These are phyloP conservation scores for Drosophila pseudoananassae DNA, from an alignment of 1,140 invertebrate species.

Conservation along the genomic window DNA sequence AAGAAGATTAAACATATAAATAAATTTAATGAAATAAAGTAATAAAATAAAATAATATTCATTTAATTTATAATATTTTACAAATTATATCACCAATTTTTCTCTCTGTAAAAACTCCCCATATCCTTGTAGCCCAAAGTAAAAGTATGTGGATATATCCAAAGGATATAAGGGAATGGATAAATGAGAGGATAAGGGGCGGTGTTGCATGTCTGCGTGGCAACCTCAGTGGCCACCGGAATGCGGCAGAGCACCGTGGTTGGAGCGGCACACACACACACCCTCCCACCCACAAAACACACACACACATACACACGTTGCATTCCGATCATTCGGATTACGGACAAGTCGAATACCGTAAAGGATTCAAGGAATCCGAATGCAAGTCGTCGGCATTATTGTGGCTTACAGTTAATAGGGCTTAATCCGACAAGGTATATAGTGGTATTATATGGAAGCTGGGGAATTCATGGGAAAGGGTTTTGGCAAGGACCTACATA, in stretches of 20 bases:
- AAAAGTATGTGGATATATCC: too few relatives aligned
- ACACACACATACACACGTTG: background rate
- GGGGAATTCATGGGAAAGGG: too few relatives aligned
- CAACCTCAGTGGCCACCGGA: slow-evolving; percentile 48
- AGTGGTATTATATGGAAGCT: too few relatives aligned
- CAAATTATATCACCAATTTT: slow-evolving; percentile 10
- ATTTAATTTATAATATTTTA: background rate
- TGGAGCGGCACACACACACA: slow-evolving; percentile 3
- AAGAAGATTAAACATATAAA: background rate
- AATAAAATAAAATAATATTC: background rate
- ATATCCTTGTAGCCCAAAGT: too few relatives aligned
- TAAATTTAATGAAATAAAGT: background rate
- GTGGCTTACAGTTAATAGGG: too few relatives aligned
- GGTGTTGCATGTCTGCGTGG: slow-evolving; percentile 16
- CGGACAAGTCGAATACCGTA: slow-evolving; percentile 4
- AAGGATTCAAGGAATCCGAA: background rate
- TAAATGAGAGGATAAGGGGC: background rate
- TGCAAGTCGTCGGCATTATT: background rate
- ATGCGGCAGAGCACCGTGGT: slow-evolving; percentile 23
- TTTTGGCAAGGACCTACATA: too few relatives aligned
- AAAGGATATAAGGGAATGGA: background rate
- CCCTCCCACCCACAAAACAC: too few relatives aligned
- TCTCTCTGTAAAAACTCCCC: slow-evolving; percentile 18
- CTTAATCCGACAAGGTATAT: background rate
- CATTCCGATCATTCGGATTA: slow-evolving; percentile 27